phyloP scores from a whole-genome alignment of 1,140 invertebrate genomes.

The Solenopsis invicta region DNA sequence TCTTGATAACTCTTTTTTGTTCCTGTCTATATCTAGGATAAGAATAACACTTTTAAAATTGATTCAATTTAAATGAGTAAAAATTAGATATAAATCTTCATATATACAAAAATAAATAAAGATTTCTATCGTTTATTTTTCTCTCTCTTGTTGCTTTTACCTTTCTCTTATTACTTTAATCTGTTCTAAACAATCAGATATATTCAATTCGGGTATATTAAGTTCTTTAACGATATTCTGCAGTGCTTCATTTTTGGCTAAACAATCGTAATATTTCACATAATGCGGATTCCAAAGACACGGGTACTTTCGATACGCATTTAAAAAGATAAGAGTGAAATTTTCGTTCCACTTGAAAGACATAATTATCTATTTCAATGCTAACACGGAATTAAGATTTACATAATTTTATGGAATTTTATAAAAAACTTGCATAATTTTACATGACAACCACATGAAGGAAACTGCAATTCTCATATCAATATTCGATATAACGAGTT shows the following conservation, averaged over 20 bases:
- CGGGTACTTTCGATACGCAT: conserved; percentile 76
- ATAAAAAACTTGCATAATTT: conserved; percentile 14
- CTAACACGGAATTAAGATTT: background rate
- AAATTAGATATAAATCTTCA: background rate
- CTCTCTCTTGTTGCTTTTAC: conserved; percentile 65
- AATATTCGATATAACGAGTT: conserved; percentile 6
- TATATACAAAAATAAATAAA: conserved; percentile 3
- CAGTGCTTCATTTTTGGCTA: conserved; percentile 73
- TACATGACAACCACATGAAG: conserved; percentile 18
- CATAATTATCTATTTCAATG: conserved; percentile 60
- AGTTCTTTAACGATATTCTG: conserved; percentile 73
- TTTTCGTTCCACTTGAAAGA: conserved; percentile 76
- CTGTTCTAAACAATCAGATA: conserved; percentile 75
- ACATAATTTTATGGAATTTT: background rate
- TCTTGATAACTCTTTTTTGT: conserved; percentile 71
- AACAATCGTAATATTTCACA: conserved; percentile 72
- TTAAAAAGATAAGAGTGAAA: conserved; percentile 73
- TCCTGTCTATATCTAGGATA: conserved; percentile 74
- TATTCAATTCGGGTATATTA: conserved; percentile 68
- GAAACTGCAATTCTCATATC: conserved; percentile 27
- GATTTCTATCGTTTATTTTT: conserved; percentile 6
- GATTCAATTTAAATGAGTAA: background rate
- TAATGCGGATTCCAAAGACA: conserved; percentile 81
- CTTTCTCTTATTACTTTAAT: conserved; percentile 76
- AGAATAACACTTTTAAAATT: background rate